These are phyloP conservation scores for Porites evermanni DNA, from an alignment of 92 coral and sea anemone genomes.

Conservation along the genomic window DNA sequence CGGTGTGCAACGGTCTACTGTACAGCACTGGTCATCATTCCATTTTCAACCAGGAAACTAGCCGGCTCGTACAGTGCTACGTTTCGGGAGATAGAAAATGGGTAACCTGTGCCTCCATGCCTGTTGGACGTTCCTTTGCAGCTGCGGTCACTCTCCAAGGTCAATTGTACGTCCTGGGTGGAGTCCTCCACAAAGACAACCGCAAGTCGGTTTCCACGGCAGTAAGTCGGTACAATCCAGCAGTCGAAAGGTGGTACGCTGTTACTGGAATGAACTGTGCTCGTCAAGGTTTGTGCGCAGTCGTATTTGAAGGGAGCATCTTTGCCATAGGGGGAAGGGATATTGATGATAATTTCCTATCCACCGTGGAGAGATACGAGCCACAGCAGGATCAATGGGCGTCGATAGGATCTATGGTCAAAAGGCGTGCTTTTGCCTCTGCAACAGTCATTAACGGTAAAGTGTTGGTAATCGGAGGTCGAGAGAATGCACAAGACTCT, in stretches of 20 bases:
- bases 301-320: conserved; percentile 14
- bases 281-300: conserved; percentile 44
- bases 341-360: background rate
- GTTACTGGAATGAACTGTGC: conserved; percentile 41
- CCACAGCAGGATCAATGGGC: conserved; percentile 23
- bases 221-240: conserved; percentile 37
- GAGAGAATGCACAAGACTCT: conserved; percentile 32
- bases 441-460: conserved; percentile 33
- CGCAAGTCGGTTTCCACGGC: conserved; percentile 20
- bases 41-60: background rate
- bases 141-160: conserved; percentile 37
- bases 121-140: conserved; percentile 19
- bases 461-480: conserved; percentile 47
- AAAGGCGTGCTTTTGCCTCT: conserved; percentile 16
- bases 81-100: conserved; percentile 9
- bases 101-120: conserved; percentile 9
- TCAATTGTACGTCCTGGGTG: conserved; percentile 50
- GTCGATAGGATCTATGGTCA: conserved; percentile 21
- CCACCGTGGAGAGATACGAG: conserved; percentile 36
- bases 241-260: conserved; percentile 38
- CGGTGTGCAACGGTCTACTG: conserved; percentile 1
- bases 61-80: conserved; percentile 13
- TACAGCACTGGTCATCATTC: conserved; percentile 16
- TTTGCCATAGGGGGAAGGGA: conserved; percentile 49
- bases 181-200: background rate